These are phyloP conservation scores for Alsophila aescularia DNA, from an alignment of 2,888 invertebrate species.

Conservation along the genomic window DNA sequence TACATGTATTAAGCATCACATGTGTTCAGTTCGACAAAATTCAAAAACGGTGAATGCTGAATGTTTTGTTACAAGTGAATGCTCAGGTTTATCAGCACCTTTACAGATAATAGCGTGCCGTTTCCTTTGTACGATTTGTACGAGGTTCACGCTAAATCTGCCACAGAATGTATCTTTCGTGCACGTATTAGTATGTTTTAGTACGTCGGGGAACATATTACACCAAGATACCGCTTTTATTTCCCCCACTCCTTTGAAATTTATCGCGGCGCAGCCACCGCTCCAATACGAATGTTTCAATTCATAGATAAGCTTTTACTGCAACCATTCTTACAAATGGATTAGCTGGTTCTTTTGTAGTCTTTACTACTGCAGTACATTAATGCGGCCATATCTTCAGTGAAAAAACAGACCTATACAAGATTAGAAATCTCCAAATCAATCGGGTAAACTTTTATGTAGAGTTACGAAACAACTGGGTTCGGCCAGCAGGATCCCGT, in stretches of 20 bases:
- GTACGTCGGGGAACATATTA: constrained; percentile 59
- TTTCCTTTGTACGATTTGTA: constrained; percentile 52
- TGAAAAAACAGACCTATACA: too few species aligned
- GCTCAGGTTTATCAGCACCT: too few species aligned
- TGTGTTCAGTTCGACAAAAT: too few species aligned
- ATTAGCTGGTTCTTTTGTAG: constrained; percentile 13
- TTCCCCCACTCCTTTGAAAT: constrained; percentile 55
- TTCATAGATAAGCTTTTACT: constrained; percentile 38
- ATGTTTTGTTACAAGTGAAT: too few species aligned
- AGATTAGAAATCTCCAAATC: too few species aligned
- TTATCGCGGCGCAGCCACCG: constrained; percentile 49
- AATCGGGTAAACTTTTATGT: too few species aligned
- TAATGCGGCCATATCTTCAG: too few species aligned
- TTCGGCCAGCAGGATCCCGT: too few species aligned
- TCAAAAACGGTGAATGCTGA: too few species aligned
- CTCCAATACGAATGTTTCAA: constrained; percentile 48
- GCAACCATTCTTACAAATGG: constrained; percentile 18
- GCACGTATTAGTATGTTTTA: constrained; percentile 47
- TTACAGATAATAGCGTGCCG: constrained; percentile 25
- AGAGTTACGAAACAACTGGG: too few species aligned
- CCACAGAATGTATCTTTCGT: constrained; percentile 35
- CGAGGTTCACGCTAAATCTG: constrained; percentile 38
- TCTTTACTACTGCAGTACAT: not conserved
- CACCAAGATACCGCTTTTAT: constrained; percentile 66
- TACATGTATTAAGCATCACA: too few species aligned